Percentiles rank a stretch among this genome's conserved stretches.
phyloP scores from a whole-genome alignment of 2,113 vertebrate species.

The Cryptomyrus ogoouensis region DNA sequence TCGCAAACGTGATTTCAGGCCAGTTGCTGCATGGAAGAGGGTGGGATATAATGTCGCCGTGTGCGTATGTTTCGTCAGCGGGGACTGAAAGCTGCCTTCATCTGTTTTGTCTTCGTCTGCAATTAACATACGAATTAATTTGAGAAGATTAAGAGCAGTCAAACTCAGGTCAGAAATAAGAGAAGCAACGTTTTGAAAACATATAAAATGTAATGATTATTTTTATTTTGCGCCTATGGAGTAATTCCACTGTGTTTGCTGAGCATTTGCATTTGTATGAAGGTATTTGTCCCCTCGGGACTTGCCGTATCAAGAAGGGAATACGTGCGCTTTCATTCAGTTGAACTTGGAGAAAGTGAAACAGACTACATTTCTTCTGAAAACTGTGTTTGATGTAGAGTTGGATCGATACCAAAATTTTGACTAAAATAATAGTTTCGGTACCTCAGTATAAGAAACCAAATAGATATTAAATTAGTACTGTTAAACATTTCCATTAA shows the following conservation, averaged over 20 bases:
- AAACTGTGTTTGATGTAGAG: background rate
- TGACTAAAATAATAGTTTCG: background rate
- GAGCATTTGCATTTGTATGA: background rate
- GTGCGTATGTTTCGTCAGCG: background rate
- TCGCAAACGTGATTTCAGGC: background rate
- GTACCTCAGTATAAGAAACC: background rate
- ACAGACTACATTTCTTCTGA: background rate
- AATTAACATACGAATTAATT: background rate
- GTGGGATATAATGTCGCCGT: background rate
- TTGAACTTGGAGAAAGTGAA: background rate
- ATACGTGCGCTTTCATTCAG: background rate
- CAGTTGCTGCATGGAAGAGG: background rate
- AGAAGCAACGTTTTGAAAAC: background rate
- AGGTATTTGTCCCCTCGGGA: background rate
- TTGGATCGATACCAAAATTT: background rate
- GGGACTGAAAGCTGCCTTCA: background rate
- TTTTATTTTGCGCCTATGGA: background rate
- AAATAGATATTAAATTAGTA: background rate
- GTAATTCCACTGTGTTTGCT: background rate
- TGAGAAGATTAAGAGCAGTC: background rate
- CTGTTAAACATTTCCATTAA: background rate
- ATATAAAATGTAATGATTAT: background rate
- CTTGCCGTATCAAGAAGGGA: background rate
- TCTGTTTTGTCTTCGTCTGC: background rate
- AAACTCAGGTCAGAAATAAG: background rate